phyloP scores from a whole-genome alignment of 2,888 invertebrate genomes.

The Meta bourneti region DNA sequence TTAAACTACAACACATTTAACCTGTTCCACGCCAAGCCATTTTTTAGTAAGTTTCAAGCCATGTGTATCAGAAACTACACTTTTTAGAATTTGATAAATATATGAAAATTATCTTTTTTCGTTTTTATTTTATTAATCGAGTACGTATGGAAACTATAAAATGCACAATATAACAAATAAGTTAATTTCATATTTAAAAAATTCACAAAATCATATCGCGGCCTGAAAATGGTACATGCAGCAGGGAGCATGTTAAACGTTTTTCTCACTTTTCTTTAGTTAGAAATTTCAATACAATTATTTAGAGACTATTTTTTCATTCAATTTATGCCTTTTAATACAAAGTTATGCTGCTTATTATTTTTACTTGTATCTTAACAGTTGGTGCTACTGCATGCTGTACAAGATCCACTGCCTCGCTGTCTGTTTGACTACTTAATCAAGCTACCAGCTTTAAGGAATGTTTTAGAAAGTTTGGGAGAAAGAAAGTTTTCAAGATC shows the following conservation, averaged over 20 bases:
- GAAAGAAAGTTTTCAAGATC: slow-evolving; percentile 64
- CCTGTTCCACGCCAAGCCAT: too few relatives aligned
- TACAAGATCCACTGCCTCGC: slow-evolving; percentile 69
- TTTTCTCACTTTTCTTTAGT: background rate
- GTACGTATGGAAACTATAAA: too few relatives aligned
- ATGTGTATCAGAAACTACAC: too few relatives aligned
- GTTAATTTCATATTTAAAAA: too few relatives aligned
- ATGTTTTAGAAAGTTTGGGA: slow-evolving; percentile 68
- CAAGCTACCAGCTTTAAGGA: slow-evolving; percentile 57
- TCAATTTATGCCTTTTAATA: background rate
- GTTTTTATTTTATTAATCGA: too few relatives aligned
- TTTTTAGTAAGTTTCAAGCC: too few relatives aligned
- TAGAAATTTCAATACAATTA: too few relatives aligned
- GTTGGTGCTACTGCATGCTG: slow-evolving; percentile 68
- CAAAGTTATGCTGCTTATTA: background rate
- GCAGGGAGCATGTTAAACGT: background rate
- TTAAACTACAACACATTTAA: too few relatives aligned
- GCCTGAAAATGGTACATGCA: background rate
- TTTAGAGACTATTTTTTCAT: background rate
- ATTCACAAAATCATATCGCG: too few relatives aligned
- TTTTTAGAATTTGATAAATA: too few relatives aligned
- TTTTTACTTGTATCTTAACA: slow-evolving; percentile 1
- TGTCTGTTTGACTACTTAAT: slow-evolving; percentile 71
- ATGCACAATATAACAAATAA: too few relatives aligned
- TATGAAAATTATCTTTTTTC: too few relatives aligned